These are phyloP conservation scores for Amphiprion percula DNA, from an alignment of 2,113 vertebrate species.

Conservation along the genomic window DNA sequence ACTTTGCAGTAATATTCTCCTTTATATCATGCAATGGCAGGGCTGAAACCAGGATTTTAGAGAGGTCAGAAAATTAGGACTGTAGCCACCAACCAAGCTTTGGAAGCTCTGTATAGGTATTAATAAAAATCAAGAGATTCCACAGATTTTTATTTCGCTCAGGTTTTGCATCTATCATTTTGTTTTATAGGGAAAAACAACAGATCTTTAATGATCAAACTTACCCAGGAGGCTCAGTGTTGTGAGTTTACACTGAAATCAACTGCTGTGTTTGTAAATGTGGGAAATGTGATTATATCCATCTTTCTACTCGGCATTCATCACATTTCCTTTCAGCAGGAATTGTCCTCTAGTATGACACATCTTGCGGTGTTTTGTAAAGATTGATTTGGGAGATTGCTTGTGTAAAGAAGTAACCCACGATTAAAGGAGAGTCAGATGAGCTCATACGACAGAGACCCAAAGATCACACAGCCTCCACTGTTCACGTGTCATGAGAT, in stretches of 20 bases:
- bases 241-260: background rate
- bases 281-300: constrained; percentile 20
- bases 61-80: background rate
- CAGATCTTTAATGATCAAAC: background rate
- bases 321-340: background rate
- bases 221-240: background rate
- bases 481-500: background rate
- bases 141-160: background rate
- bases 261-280: background rate
- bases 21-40: constrained; percentile 4
- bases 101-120: background rate
- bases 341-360: background rate
- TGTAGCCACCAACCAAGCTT: background rate
- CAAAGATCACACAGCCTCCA: background rate
- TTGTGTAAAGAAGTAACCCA: constrained; percentile 8
- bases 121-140: background rate
- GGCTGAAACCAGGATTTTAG: background rate
- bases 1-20: background rate
- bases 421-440: constrained; percentile 27
- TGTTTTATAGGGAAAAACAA: background rate
- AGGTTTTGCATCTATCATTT: background rate
- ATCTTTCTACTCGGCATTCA: constrained; percentile 11
- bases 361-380: constrained; percentile 10
- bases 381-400: constrained; percentile 26
- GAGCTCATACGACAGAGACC: constrained; percentile 14